Conservation (phyloP, 2,113 vertebrate genomes). For the Clarias gariepinus region DNA sequence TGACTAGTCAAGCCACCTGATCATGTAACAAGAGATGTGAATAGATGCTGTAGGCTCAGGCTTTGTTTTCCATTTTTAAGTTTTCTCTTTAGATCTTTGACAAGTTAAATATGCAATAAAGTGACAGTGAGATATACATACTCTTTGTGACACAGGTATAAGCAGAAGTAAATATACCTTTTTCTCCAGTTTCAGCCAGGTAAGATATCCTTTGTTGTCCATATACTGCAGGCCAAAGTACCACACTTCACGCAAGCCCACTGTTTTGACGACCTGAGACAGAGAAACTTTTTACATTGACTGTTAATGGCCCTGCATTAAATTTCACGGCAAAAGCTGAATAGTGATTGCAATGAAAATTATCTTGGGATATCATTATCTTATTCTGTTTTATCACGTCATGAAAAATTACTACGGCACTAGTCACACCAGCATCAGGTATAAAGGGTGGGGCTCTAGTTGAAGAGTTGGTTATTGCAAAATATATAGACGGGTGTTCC, state of each 20-base stretch:
- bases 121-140: neutral
- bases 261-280: constrained; percentile 87
- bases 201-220: constrained; percentile 85
- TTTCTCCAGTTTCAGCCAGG: constrained; percentile 93
- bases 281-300: constrained; percentile 17
- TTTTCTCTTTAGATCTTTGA: constrained; percentile 12
- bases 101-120: neutral
- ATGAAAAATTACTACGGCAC: constrained; percentile 12
- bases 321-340: neutral
- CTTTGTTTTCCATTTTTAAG: constrained; percentile 25
- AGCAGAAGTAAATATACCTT: constrained; percentile 76
- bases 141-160: constrained; percentile 1
- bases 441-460: constrained; percentile 24
- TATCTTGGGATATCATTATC: neutral
- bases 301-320: neutral
- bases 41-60: constrained; percentile 12
- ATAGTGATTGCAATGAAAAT: constrained; percentile 11
- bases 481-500: constrained; percentile 21
- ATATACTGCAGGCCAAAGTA: constrained; percentile 94
- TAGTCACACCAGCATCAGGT: constrained; percentile 4
- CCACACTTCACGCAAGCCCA: constrained; percentile 92
- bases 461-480: constrained; percentile 16
- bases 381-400: neutral
- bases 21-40: constrained; percentile 32
- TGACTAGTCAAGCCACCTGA: constrained; percentile 10